Conservation (phyloP, 2,888 invertebrate species). For the Phyllotreta cruciferae region DNA sequence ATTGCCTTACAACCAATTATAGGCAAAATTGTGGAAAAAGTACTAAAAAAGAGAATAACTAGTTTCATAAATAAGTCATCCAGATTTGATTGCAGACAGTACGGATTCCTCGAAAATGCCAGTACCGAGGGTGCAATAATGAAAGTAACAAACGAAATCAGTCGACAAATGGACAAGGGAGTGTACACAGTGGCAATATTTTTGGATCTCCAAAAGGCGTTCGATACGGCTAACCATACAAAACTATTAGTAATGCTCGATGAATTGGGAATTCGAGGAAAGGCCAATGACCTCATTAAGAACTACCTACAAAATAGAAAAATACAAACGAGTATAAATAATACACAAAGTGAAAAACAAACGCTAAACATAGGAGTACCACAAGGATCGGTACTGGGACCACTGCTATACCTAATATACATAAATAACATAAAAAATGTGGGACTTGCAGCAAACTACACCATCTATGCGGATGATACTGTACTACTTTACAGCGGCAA, state of each 20-base stretch:
- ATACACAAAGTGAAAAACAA: conserved; percentile 5
- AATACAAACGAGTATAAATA: not conserved
- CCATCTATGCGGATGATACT: conserved; percentile 24
- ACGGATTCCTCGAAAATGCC: too few relatives aligned
- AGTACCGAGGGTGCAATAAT: too few relatives aligned
- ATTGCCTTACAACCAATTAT: too few relatives aligned
- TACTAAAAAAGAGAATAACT: too few relatives aligned
- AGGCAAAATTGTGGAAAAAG: too few relatives aligned
- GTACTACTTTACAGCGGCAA: conserved; percentile 9
- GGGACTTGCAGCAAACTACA: too few relatives aligned
- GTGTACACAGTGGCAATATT: conserved; percentile 1
- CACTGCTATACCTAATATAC: conserved; percentile 20
- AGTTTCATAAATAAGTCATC: too few relatives aligned
- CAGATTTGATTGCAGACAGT: too few relatives aligned
- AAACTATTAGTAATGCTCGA: not conserved
- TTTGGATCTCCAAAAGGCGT: conserved; percentile 27
- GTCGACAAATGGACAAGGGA: too few relatives aligned
- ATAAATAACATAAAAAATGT: conserved; percentile 16
- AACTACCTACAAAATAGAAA: conserved; percentile 9
- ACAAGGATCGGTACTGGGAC: conserved; percentile 23
- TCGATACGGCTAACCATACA: conserved; percentile 14
- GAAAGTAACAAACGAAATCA: too few relatives aligned
- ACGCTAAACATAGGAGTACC: conserved; percentile 17
- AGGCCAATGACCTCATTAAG: conserved; percentile 12
- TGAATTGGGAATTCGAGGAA: conserved; percentile 11